Base-by-base conservation (phyloP, 2,797 vertebrate genomes). In the Poecilia picta region DNA sequence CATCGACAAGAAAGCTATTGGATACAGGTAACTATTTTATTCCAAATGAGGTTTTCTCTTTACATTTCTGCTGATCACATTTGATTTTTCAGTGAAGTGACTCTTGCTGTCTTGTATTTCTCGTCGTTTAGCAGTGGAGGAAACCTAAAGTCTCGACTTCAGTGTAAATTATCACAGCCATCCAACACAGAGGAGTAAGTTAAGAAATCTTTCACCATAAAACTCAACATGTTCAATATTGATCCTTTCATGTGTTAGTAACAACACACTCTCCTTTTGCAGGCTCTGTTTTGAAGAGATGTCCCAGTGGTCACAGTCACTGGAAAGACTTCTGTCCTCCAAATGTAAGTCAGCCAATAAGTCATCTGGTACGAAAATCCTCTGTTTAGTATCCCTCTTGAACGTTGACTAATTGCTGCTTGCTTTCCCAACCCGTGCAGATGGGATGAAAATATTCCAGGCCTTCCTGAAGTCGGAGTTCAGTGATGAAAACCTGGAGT, bases 401-500 rank as follows among this genome's bases (percentile, higher is more conserved):
- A 70, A 55, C n/a, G 4, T 5, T 39, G 18, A 10, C 73, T 83
- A 75, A 85, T 45, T 28, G 8, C 1, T n/a, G 33, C 46, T 62
- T 0, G 4, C 47, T 45, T 66, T 75, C 55, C 4, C 39, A 1
- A 5, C 12, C 2, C 76, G 12, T 73, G 87, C 77, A 98, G 97
- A 94, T 91, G 97, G 96, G 4, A 91, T 93, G 39, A 73, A 93
- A 55, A 94, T 96, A 76, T 98, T 97, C 80, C 93, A 96, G 77
- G 94, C 93, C 62, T 98, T 97, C 91, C 90, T 98, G 79, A 97
- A 97, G 92, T 95, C 95, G 0, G 97, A 98, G 87, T 96, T 97
- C 92, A 98, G 96, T 1, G 95, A 97, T 13, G 97, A 98, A 92
- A 98, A 98, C 77, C 95, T 96, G 39, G 96, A 98, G 78, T 98